phyloP scores from a whole-genome alignment of 2,888 invertebrate species.

The Drosophila aldrichi region DNA sequence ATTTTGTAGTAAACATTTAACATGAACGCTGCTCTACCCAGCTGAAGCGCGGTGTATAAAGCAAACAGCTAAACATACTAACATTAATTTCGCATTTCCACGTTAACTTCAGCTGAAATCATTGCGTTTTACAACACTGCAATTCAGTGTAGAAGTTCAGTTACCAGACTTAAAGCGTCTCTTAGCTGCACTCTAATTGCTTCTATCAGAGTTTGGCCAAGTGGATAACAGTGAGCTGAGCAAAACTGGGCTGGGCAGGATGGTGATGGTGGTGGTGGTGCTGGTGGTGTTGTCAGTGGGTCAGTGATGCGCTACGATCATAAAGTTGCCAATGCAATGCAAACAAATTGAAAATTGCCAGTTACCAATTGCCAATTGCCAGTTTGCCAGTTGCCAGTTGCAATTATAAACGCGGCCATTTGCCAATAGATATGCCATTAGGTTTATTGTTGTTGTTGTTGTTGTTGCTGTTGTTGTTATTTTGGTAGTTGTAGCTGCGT shows the following conservation, averaged over 20 bases:
- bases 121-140: constrained; percentile 2
- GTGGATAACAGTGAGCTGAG: not conserved
- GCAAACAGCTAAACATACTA: not conserved
- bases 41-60: too few relatives aligned
- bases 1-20: too few relatives aligned
- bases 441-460: constrained; percentile 18
- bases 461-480: constrained; percentile 10
- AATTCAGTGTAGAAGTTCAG: not conserved
- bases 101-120: not conserved
- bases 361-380: constrained; percentile 48
- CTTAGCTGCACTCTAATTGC: constrained; percentile 51
- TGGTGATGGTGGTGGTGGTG: too few relatives aligned
- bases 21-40: too few relatives aligned
- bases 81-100: not conserved
- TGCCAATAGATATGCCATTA: constrained; percentile 40
- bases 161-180: constrained; percentile 28
- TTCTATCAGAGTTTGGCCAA: constrained; percentile 14
- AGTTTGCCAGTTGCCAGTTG: constrained; percentile 52
- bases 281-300: constrained; percentile 23
- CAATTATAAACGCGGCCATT: constrained; percentile 73
- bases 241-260: not conserved
- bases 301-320: constrained; percentile 39
- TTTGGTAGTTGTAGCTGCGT: constrained; percentile 31
- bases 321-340: constrained; percentile 50
- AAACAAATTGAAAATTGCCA: constrained; percentile 71